Conservation (phyloP, 2,113 vertebrate genomes). For the Hyla sarda region DNA sequence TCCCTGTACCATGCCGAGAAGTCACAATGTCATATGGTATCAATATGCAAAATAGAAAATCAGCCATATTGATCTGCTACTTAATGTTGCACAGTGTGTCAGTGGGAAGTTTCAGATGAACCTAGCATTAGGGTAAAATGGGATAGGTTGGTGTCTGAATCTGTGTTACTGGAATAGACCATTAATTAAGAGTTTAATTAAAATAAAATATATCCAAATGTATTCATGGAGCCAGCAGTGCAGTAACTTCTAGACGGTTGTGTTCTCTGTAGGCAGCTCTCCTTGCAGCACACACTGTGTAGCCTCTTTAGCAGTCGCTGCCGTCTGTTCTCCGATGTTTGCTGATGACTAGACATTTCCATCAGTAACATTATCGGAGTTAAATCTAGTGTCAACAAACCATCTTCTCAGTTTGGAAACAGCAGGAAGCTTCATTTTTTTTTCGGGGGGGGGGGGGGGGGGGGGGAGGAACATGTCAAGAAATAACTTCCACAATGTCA, state of each 20-base stretch:
- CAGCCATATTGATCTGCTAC: too few relatives aligned
- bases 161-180: too few relatives aligned
- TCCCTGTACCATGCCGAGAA: too few relatives aligned
- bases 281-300: background rate
- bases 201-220: background rate
- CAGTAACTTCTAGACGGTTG: background rate
- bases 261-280: background rate
- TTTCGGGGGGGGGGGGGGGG: background rate
- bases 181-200: background rate
- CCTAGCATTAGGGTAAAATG: background rate
- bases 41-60: too few relatives aligned
- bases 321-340: background rate
- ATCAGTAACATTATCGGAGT: slow-evolving; percentile 19
- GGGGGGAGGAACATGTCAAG: background rate
- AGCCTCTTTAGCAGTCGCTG: background rate
- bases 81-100: too few relatives aligned
- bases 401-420: slow-evolving; percentile 23
- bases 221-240: background rate
- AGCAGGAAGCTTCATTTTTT: background rate
- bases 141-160: too few relatives aligned
- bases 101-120: too few relatives aligned
- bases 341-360: background rate
- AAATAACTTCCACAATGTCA: slow-evolving; percentile 29
- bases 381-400: slow-evolving; percentile 34
- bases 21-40: too few relatives aligned